These are phyloP conservation scores for Panopea generosa DNA, from an alignment of 2,888 invertebrate genomes.

Conservation along the genomic window DNA sequence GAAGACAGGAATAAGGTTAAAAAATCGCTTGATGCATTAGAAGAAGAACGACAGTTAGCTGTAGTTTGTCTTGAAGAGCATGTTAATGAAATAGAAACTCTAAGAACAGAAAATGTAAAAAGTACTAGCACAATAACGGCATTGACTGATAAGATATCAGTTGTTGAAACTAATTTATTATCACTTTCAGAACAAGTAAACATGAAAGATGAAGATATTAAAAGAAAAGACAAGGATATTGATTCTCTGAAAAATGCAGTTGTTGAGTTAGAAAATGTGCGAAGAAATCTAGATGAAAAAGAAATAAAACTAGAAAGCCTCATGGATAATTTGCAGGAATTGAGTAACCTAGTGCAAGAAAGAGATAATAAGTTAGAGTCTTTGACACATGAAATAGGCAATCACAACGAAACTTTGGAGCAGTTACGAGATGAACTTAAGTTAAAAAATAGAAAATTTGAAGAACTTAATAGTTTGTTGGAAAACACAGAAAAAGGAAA, in stretches of 20 bases:
- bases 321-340: slow-evolving; percentile 29
- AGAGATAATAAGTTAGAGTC: slow-evolving; percentile 18
- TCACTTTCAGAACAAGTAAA: slow-evolving; percentile 22
- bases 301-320: slow-evolving; percentile 40
- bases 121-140: neutral
- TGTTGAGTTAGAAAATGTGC: slow-evolving; percentile 35
- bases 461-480: neutral
- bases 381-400: slow-evolving; percentile 9
- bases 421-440: slow-evolving; percentile 8
- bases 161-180: neutral
- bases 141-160: neutral
- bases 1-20: slow-evolving; percentile 20
- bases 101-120: too few species aligned
- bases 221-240: slow-evolving; percentile 36
- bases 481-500: slow-evolving; percentile 12
- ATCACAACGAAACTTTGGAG: slow-evolving; percentile 24
- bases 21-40: slow-evolving; percentile 14
- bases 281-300: slow-evolving; percentile 20
- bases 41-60: slow-evolving; percentile 14
- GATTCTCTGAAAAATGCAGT: slow-evolving; percentile 26
- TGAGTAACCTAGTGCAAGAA: slow-evolving; percentile 21
- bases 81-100: slow-evolving; percentile 17
- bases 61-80: slow-evolving; percentile 23
- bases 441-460: slow-evolving; percentile 13
- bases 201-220: slow-evolving; percentile 19